These are phyloP conservation scores for Podabrus alpinus DNA, from an alignment of 2,888 invertebrate species.

Conservation along the genomic window DNA sequence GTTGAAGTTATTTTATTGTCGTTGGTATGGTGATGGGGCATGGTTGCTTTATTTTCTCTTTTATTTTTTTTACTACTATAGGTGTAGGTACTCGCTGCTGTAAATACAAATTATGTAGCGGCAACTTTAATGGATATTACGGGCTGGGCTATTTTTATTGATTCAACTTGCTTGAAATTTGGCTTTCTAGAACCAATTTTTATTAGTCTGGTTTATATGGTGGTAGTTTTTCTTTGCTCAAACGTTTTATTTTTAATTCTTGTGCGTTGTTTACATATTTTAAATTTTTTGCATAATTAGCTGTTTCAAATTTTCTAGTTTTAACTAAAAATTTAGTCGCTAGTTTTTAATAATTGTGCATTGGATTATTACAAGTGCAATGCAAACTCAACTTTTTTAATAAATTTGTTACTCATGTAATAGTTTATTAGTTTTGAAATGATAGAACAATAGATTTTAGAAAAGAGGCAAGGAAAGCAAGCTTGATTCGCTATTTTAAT, in stretches of 20 bases:
- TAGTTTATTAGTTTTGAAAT: neutral
- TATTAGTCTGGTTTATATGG: neutral
- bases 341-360: neutral
- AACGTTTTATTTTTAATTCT: neutral
- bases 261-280: neutral
- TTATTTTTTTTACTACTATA: neutral
- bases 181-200: neutral
- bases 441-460: neutral
- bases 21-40: conserved; percentile 30
- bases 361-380: neutral
- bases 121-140: neutral
- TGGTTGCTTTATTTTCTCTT: conserved; percentile 26
- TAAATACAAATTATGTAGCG: neutral
- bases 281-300: neutral
- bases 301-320: neutral
- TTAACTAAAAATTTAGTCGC: neutral
- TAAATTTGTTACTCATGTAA: neutral
- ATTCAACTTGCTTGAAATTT: neutral
- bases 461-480: neutral
- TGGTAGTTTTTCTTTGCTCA: neutral
- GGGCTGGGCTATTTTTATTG: neutral
- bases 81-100: neutral
- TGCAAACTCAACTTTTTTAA: neutral
- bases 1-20: conserved; percentile 24
- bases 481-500: neutral